Conservation (phyloP, 2,888 invertebrate genomes). For the Marasmarcha lunaedactyla region DNA sequence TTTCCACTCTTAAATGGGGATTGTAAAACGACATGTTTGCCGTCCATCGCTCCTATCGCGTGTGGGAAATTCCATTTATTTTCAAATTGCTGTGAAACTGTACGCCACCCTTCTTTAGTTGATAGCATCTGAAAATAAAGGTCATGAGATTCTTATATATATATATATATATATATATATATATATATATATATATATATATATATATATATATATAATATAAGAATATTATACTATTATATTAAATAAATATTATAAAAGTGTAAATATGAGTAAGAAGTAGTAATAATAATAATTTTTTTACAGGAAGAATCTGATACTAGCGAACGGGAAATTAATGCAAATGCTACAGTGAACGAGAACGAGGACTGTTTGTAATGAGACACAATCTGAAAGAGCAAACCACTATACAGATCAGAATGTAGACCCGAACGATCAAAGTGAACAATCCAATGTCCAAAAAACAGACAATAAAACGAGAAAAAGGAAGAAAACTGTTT, state of each 20-base stretch:
- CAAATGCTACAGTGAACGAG: background rate
- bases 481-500: background rate
- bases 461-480: slow-evolving; percentile 6
- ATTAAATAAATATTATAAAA: too few species aligned
- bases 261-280: background rate
- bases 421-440: too few species aligned
- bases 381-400: too few species aligned
- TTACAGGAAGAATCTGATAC: background rate
- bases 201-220: too few species aligned
- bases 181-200: too few species aligned
- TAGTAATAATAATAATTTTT: background rate
- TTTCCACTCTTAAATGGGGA: slow-evolving; percentile 21
- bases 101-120: slow-evolving; percentile 21
- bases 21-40: slow-evolving; percentile 25
- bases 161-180: too few species aligned
- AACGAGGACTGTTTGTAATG: background rate
- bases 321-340: background rate
- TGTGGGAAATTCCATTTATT: slow-evolving; percentile 29
- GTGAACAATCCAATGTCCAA: background rate
- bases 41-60: slow-evolving; percentile 26
- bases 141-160: slow-evolving; percentile 9
- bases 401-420: too few species aligned
- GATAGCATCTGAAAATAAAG: slow-evolving; percentile 17
- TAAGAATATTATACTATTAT: too few species aligned
- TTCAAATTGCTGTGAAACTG: slow-evolving; percentile 18